Evolutionary conservation across 2,797 vertebrate species (phyloP), one percentile per base, ranked within the genome.

Genomic region (Sebastolobus altivelis): DNA sequence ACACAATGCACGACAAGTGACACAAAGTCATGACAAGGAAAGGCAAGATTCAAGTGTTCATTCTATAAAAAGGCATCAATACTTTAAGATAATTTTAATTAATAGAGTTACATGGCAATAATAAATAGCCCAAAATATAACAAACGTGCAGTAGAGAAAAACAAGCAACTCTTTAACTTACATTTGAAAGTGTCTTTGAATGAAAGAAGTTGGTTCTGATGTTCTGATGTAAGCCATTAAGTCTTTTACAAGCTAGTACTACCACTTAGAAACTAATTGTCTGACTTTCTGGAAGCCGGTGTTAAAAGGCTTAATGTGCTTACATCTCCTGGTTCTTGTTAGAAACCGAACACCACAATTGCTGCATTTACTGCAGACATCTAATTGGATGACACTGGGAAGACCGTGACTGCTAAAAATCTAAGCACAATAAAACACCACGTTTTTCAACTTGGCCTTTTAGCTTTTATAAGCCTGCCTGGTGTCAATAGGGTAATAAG

Each of bases 191-290:
- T 72, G 37, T 38, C 20, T n/a, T n/a, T n/a, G 20, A n/a, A 54
- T 58, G 22, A 65, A 37, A 6, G 56, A 49, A 25, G 16, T 55
- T 65, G 14, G 3, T 20, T 33, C 22, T 52, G 65, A 13, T 63
- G 3, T 20, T 33, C 22, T 52, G 65, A 13, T 63, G 31, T 67
- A 54, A 54, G 5, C 37, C 22, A 66, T 74, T 71, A 70, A 65
- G 65, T 66, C 55, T 31, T 67, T 75, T 72, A 63, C 58, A 55
- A 37, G 49, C 56, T 20, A 29, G 16, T 18, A 27, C n/a, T 14
- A 38, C 13, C 59, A 27, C 54, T 73, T 40, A n/a, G 52, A 40
- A 66, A 70, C 62, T 3, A 49, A 75, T 78, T 83, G 49, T 77
- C 25, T 38, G n/a, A 35, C 59, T 56, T 56, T 13, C 29, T 60